These are phyloP conservation scores for Branchellion lobata DNA, from an alignment of 2,888 invertebrate species.

Conservation along the genomic window DNA sequence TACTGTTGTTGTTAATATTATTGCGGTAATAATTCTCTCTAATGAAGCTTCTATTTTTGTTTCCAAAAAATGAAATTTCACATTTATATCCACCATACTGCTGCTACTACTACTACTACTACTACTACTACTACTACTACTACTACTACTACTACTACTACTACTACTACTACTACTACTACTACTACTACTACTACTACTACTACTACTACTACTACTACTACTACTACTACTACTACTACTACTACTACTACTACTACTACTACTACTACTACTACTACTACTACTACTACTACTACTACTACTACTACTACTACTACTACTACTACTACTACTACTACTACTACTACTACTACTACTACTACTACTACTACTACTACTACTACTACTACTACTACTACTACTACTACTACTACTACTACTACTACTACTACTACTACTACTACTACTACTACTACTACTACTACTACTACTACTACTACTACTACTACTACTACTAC, in stretches of 20 bases:
- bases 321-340: background rate
- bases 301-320: slow-evolving; percentile 16
- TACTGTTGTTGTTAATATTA: background rate
- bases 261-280: slow-evolving; percentile 27
- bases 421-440: background rate
- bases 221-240: slow-evolving; percentile 25
- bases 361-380: background rate
- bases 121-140: background rate
- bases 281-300: slow-evolving; percentile 27
- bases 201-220: slow-evolving; percentile 11
- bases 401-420: background rate
- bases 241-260: slow-evolving; percentile 27
- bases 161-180: background rate
- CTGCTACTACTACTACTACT: background rate
- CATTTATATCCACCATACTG: too few species aligned
- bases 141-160: background rate
- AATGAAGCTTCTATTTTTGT: background rate
- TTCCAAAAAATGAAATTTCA: background rate
- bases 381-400: background rate
- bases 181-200: background rate
- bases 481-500: too few species aligned
- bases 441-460: slow-evolving; percentile 25
- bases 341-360: background rate
- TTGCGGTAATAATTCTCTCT: background rate
- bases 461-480: background rate